phyloP scores from a whole-genome alignment of 2,888 invertebrate species.

The Pseudococcus viburni region DNA sequence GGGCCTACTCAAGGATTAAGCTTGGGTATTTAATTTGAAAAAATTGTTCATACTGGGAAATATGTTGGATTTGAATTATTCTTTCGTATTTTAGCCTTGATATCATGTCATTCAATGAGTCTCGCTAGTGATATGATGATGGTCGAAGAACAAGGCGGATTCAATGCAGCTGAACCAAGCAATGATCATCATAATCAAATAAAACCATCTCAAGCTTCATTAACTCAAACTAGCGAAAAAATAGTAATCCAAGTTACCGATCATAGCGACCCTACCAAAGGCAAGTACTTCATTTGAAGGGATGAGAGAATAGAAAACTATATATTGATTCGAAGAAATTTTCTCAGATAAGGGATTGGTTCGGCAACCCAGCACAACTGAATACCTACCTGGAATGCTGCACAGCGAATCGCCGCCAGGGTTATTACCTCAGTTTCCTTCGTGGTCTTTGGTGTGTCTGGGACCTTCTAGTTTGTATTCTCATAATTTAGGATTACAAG shows the following conservation, averaged over 20 bases:
- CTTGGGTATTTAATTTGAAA: slow-evolving; percentile 69
- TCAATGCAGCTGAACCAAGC: slow-evolving; percentile 68
- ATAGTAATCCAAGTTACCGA: slow-evolving; percentile 73
- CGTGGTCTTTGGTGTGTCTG: slow-evolving; percentile 83
- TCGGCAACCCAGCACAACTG: slow-evolving; percentile 86
- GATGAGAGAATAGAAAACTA: neutral
- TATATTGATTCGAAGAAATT: too few relatives aligned
- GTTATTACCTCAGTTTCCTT: slow-evolving; percentile 70
- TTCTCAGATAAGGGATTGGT: slow-evolving; percentile 76
- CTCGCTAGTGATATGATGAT: slow-evolving; percentile 68
- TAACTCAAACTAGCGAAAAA: slow-evolving; percentile 71
- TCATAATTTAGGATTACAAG: slow-evolving; percentile 87
- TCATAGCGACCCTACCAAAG: slow-evolving; percentile 71
- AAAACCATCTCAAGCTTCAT: slow-evolving; percentile 61
- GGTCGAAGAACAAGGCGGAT: slow-evolving; percentile 66
- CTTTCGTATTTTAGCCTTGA: slow-evolving; percentile 67
- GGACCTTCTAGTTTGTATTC: slow-evolving; percentile 93
- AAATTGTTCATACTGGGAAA: neutral
- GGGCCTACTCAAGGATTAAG: slow-evolving; percentile 72
- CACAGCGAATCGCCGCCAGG: slow-evolving; percentile 83
- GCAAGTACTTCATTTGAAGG: slow-evolving; percentile 68
- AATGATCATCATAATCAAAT: slow-evolving; percentile 49
- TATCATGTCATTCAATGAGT: slow-evolving; percentile 69
- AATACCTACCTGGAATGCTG: slow-evolving; percentile 93
- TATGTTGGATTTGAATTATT: neutral